These are phyloP conservation scores for Caenorhabditis briggsae DNA, from an alignment of 1,140 invertebrate species.

Conservation along the genomic window DNA sequence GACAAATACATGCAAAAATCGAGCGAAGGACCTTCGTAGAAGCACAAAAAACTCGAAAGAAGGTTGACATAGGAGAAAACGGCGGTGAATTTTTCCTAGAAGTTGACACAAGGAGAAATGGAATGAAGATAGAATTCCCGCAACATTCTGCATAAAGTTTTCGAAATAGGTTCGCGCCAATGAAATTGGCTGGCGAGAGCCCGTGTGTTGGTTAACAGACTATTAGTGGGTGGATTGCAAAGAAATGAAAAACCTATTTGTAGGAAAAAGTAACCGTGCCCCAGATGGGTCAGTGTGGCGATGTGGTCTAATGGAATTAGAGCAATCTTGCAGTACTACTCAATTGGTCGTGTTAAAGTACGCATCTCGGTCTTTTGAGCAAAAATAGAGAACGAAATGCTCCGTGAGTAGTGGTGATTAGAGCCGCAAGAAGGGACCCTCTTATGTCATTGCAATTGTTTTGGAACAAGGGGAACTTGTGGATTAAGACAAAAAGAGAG, in stretches of 20 bases:
- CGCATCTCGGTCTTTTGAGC: slow-evolving; percentile 12
- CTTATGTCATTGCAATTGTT: slow-evolving; percentile 26
- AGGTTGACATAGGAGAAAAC: not conserved
- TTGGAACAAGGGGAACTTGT: slow-evolving; percentile 49
- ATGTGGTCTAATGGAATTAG: slow-evolving; percentile 46
- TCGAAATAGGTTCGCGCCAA: slow-evolving; percentile 5
- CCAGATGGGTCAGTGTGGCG: slow-evolving; percentile 33
- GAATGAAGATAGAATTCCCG: slow-evolving; percentile 37
- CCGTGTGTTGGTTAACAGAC: not conserved
- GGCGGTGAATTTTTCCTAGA: not conserved
- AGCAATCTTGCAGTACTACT: slow-evolving; percentile 38
- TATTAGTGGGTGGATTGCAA: not conserved
- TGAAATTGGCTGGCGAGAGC: not conserved
- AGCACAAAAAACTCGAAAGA: slow-evolving; percentile 25
- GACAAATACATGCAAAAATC: slow-evolving; percentile 46
- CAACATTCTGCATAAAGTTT: slow-evolving; percentile 39
- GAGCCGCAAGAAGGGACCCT: slow-evolving; percentile 28
- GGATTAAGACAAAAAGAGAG: not conserved
- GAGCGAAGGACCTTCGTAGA: not conserved
- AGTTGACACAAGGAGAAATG: not conserved
- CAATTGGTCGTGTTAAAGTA: slow-evolving; percentile 46
- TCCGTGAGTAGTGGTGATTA: slow-evolving; percentile 39
- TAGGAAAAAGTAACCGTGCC: slow-evolving; percentile 34
- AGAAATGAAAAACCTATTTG: slow-evolving; percentile 11
- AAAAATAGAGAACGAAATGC: slow-evolving; percentile 1